phyloP scores from a whole-genome alignment of 2,113 vertebrate species.

The Hippocampus mohnikei region DNA sequence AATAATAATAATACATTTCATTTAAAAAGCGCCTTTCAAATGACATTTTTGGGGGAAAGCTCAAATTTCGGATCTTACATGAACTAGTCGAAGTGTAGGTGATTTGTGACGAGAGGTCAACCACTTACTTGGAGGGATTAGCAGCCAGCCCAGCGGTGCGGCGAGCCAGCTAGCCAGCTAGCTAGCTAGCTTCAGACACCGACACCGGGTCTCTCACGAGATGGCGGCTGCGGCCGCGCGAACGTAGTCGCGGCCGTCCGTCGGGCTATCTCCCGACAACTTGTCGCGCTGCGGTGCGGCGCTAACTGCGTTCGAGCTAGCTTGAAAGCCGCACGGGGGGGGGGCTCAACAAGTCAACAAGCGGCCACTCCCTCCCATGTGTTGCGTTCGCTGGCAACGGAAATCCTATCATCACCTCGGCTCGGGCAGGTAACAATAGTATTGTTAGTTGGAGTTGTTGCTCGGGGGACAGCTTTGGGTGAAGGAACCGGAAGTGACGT shows the following conservation, averaged over 20 bases:
- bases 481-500: no score
- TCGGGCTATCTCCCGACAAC: background rate
- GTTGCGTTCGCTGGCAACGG: background rate
- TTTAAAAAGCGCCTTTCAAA: no score
- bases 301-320: background rate
- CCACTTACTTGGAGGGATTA: background rate
- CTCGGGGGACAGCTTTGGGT: no score
- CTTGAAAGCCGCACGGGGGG: background rate
- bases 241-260: background rate
- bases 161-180: background rate
- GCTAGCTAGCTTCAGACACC: background rate
- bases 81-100: background rate
- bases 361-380: background rate
- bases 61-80: no score
- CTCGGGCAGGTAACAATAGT: no score
- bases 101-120: background rate
- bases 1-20: no score
- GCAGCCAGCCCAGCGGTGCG: slow-evolving; percentile 4
- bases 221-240: background rate
- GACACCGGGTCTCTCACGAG: background rate
- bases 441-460: no score
- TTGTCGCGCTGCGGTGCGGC: background rate
- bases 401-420: background rate
- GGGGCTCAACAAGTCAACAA: slow-evolving; percentile 4
- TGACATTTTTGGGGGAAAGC: no score